Percentiles rank a stretch among this genome's conserved stretches.
Conservation (phyloP, 2,888 invertebrate genomes). For the Sclerodermus sp. region DNA sequence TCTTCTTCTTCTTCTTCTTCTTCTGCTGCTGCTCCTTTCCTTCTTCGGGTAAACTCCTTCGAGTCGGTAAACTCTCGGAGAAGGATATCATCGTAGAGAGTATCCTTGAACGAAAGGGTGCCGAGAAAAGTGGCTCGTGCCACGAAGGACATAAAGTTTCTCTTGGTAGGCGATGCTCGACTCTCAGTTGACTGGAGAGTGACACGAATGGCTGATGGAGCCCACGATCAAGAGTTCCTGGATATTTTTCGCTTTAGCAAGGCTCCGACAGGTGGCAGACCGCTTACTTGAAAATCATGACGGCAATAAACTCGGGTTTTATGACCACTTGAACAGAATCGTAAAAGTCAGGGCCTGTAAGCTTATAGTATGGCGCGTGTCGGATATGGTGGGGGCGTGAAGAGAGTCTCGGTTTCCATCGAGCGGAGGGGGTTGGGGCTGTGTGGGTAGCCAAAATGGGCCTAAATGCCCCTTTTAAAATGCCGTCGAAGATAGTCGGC, state of each 20-base stretch:
- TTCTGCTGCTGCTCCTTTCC: too few relatives aligned
- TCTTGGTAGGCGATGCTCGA: too few relatives aligned
- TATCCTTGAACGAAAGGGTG: too few relatives aligned
- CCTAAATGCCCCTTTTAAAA: conserved; percentile 51
- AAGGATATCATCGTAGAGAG: too few relatives aligned
- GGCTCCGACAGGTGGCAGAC: conserved; percentile 58
- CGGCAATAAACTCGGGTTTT: conserved; percentile 64
- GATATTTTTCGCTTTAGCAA: conserved; percentile 44
- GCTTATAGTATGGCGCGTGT: conserved; percentile 55
- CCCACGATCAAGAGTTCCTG: background rate
- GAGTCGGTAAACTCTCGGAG: too few relatives aligned
- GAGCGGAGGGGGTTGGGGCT: conserved; percentile 31
- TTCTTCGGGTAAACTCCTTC: too few relatives aligned
- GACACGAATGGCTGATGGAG: background rate
- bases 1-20: too few relatives aligned
- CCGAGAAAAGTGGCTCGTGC: too few relatives aligned
- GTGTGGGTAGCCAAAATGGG: conserved; percentile 48
- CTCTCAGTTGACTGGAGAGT: too few relatives aligned
- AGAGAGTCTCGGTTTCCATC: conserved; percentile 24
- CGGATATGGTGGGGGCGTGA: conserved; percentile 54
- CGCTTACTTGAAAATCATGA: conserved; percentile 59
- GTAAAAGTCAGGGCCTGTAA: conserved; percentile 62
- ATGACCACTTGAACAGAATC: conserved; percentile 64
- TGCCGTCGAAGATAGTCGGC: conserved; percentile 44
- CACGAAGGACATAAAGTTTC: too few relatives aligned